A percentile compares a stretch with the other conserved stretches of the same genome.
Evolutionary conservation across 2,113 vertebrate genomes (phyloP).

Genomic region (Haemorhous mexicanus): DNA sequence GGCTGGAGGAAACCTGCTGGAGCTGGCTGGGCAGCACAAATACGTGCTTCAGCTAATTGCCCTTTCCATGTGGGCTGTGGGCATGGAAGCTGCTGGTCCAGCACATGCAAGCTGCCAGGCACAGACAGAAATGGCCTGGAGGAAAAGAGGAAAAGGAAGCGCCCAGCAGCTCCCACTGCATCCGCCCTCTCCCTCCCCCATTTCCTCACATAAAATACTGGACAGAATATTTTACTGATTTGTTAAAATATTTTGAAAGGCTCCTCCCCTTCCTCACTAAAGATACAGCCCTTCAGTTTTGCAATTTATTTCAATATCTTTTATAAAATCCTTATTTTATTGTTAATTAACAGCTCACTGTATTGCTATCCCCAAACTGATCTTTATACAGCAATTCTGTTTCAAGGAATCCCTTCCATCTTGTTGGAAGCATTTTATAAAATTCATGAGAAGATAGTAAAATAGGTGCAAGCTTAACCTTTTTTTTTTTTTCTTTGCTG

Average conservation of each 20-base stretch:
- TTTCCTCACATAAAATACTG: neutral
- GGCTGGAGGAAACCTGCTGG: neutral
- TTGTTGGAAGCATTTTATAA: neutral
- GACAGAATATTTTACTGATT: neutral
- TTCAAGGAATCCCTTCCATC: neutral
- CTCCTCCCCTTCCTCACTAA: neutral
- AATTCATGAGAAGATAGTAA: neutral
- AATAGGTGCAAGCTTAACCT: neutral
- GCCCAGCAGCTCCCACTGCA: neutral
- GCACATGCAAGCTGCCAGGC: neutral
- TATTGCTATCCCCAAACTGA: neutral
- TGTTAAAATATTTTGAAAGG: neutral
- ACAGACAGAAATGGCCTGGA: neutral
- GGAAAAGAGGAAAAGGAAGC: constrained; percentile 12
- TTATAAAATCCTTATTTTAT: neutral
- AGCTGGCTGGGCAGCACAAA: neutral
- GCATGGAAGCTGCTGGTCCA: neutral
- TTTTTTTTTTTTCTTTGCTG: neutral
- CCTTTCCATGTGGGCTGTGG: neutral
- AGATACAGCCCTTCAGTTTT: neutral
- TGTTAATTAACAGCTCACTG: neutral
- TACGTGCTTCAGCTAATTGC: neutral
- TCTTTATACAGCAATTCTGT: neutral
- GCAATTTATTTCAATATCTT: neutral
- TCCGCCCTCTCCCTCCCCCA: neutral